Conservation (phyloP, 2,797 vertebrate genomes). For the Crotalus adamanteus region DNA sequence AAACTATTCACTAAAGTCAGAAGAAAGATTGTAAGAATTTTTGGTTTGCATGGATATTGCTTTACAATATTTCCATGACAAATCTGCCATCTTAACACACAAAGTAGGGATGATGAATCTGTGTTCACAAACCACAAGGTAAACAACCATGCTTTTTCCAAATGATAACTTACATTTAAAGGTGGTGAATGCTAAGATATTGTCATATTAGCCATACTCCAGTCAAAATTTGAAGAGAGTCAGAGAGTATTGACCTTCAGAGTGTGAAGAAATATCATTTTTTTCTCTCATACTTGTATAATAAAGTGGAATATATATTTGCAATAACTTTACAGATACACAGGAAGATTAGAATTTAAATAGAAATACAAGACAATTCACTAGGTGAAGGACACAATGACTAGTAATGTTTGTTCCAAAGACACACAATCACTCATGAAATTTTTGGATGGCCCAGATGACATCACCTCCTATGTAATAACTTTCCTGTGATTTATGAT, state of each 20-base stretch:
- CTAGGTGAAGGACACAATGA: background rate
- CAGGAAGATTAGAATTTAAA: background rate
- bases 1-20: background rate
- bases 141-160: background rate
- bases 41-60: background rate
- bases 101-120: constrained; percentile 4
- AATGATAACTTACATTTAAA: background rate
- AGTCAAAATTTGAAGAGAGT: background rate
- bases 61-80: constrained; percentile 1
- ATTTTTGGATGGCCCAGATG: too few relatives aligned
- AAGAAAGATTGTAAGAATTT: constrained; percentile 22
- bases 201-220: background rate
- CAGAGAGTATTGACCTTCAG: background rate
- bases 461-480: too few relatives aligned
- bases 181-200: background rate
- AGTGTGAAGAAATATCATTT: background rate
- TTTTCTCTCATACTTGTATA: background rate
- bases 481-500: too few relatives aligned
- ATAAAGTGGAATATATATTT: background rate
- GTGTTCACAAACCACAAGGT: background rate
- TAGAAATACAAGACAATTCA: background rate
- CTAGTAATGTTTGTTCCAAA: background rate
- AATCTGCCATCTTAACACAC: constrained; percentile 30
- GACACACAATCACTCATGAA: too few relatives aligned
- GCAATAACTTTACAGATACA: background rate